Conservation (phyloP, 2,113 vertebrate species). For the Nothocercus julius region DNA sequence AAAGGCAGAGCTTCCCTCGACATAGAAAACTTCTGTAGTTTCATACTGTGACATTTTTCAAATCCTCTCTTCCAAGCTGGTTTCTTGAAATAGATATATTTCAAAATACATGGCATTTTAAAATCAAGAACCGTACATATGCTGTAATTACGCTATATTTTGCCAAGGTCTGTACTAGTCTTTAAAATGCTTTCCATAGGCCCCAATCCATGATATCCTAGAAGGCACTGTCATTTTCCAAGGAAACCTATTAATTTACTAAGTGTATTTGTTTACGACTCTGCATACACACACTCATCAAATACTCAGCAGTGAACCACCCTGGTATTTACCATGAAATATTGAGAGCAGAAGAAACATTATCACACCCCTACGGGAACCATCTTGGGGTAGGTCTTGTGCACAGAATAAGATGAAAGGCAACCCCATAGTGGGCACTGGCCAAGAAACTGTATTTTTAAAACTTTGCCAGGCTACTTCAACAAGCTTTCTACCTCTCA, state of each 20-base stretch:
- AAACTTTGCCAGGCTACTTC: neutral
- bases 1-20: neutral
- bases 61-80: neutral
- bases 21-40: neutral
- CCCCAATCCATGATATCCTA: neutral
- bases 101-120: conserved; percentile 20
- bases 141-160: neutral
- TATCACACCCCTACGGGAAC: neutral
- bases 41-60: conserved; percentile 7
- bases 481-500: neutral
- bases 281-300: neutral
- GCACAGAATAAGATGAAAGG: neutral
- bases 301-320: neutral
- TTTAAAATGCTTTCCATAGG: neutral
- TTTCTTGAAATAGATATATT: neutral
- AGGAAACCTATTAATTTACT: neutral
- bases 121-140: neutral
- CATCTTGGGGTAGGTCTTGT: neutral
- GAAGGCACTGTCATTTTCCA: neutral
- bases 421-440: neutral
- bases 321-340: neutral
- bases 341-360: neutral
- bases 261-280: neutral
- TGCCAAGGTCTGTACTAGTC: neutral
- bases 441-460: neutral